Base-by-base conservation (phyloP, 2,888 invertebrate species). In the Thera obeliscata region DNA sequence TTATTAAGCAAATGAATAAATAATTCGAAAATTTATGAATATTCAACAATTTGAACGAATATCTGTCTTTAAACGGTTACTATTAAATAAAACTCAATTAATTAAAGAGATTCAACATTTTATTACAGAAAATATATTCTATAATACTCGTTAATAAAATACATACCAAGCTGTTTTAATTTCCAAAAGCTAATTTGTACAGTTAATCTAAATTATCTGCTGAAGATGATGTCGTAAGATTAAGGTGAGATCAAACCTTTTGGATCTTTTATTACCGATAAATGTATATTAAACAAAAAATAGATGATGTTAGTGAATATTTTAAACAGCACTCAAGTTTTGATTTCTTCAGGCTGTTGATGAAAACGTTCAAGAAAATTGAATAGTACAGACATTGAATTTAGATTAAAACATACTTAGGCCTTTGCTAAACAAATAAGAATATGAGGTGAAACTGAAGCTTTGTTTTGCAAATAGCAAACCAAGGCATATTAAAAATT, bases 1-100 rank as follows among this genome's bases (percentile, higher is more conserved):
- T 73, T 71, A 70, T 72, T 72, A 69, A 68, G 61, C 66, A 67
- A 60, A 72, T 75, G 75, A 75, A 75, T 75, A 75, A 61, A 72
- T 74, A 69, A 72, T 63, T 64, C 55, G 64, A 66, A 52, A 46
- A 59, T 54, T 49, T 63, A 72, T 75, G 74, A 75, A 75, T 75
- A 75, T 75, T 72, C 75, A 75, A 71, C 50, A 64, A 56, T 59
- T 65, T 57, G 50, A 62, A 65, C 65, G 65, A 67, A 69, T 67
- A 57, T 66, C 55, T 62, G 65, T 66, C 66, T 73, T 38, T 36
- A 65, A 67, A 64, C 70, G 69, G 64, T 60, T 69, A 58, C 61
- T 61, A 60, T 64, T 49, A 65, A 55, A 62, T 63, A 60, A 63
- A 59, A 56, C 5, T 59, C 38, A 66, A 65, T 63, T 55, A 66